Evolutionary conservation across 2,888 invertebrate genomes (phyloP), one percentile per base, ranked within the genome.

Genomic region (Hypsopygia costalis): DNA sequence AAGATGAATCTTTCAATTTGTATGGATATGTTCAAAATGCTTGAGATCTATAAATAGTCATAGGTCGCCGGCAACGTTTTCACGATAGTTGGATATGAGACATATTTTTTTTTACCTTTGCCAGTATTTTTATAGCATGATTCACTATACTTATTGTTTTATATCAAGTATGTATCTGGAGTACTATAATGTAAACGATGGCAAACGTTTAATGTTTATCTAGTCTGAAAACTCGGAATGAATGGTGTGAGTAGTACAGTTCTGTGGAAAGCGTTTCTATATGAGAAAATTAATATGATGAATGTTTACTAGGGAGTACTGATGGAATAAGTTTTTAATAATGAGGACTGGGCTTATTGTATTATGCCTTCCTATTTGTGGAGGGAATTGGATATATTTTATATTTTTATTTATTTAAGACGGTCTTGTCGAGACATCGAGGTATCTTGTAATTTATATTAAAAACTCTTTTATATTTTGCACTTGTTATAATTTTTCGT

Each of bases 61-160:
- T 73, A 76, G 73, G 68, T 69, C 69, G 68, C 62, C 69, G 67
- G 55, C 64, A 58, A 58, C 62, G 57, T 62, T 67, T 68, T 64
- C 62, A 52, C 51, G 46, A 46, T 50, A 52, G 52, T 50, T 51
- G 51, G 47, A 52, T 49, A 55, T 55, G 51, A 40, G 36, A 47
- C 46, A 46, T 54, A 56, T 59, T 62, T 65, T 72, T 16, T 74
- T 70, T 74, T 75, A 74, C 75, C 74, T 80, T 75, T 78, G 79
- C 82, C 82, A 85, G 82, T 82, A 83, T 83, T 85, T 77, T 80
- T 51, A 51, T 51, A 52, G 49, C 49, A 57, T 44, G 48, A 49
- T 46, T 53, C 44, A 41, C 40, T 41, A 41, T 54, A 36, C 11
- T 41, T 41, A 34, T 34, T 40, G 27, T 49, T 43, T 44, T 44